phyloP scores from a whole-genome alignment of 2,888 invertebrate species.

The Euzophera pinguis region DNA sequence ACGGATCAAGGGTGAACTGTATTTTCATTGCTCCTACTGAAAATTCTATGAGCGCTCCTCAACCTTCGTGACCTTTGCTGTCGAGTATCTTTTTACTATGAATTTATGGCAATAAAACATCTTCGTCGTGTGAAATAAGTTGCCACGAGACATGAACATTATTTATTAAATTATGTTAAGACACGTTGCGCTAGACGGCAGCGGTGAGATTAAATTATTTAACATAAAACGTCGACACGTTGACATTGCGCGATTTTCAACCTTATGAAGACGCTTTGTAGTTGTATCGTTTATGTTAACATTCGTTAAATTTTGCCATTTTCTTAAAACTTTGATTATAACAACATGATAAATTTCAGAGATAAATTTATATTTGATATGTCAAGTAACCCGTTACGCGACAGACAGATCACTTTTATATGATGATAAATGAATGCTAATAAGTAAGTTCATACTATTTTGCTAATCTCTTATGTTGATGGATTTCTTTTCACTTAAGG shows the following conservation, averaged over 20 bases:
- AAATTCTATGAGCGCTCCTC: slow-evolving; percentile 55
- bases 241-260: slow-evolving; percentile 54
- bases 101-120: slow-evolving; percentile 31
- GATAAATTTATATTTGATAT: not conserved
- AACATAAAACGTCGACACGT: slow-evolving; percentile 54
- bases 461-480: too few species aligned
- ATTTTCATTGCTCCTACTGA: slow-evolving; percentile 58
- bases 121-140: slow-evolving; percentile 34
- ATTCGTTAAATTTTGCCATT: slow-evolving; percentile 33
- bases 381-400: too few species aligned
- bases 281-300: slow-evolving; percentile 44
- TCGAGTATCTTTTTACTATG: slow-evolving; percentile 26
- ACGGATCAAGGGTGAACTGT: slow-evolving; percentile 53
- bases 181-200: slow-evolving; percentile 51
- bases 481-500: not conserved
- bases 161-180: slow-evolving; percentile 62
- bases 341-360: slow-evolving; percentile 34
- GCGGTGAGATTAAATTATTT: slow-evolving; percentile 61
- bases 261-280: slow-evolving; percentile 38
- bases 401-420: too few species aligned
- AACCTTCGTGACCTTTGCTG: slow-evolving; percentile 31
- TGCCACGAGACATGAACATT: slow-evolving; percentile 48
- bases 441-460: too few species aligned
- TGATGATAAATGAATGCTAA: too few species aligned
- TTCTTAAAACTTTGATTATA: slow-evolving; percentile 21